phyloP scores from a whole-genome alignment of 2,113 vertebrate species.

The Acrocephalus kingi region DNA sequence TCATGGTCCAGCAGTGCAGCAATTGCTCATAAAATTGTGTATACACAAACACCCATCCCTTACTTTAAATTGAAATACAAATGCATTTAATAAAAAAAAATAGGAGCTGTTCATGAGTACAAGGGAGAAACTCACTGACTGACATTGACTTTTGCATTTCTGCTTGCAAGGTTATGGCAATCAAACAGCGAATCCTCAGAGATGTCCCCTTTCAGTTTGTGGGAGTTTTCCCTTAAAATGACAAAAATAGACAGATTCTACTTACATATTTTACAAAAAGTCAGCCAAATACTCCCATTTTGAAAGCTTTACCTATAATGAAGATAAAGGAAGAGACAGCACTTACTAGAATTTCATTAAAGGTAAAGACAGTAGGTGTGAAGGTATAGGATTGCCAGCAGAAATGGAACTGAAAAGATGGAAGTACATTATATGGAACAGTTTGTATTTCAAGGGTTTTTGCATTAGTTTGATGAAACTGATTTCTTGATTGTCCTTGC shows the following conservation, averaged over 20 bases:
- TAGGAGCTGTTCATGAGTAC: not conserved
- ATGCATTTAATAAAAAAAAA: not conserved
- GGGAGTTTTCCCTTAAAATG: not conserved
- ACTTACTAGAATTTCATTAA: not conserved
- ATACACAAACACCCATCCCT: not conserved
- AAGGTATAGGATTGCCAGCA: not conserved
- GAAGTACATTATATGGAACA: not conserved
- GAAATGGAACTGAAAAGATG: not conserved
- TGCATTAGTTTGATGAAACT: not conserved
- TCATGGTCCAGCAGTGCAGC: not conserved
- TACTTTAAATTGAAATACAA: not conserved
- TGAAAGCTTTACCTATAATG: not conserved
- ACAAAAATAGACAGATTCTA: not conserved
- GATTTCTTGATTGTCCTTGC: not conserved
- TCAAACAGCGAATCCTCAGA: not conserved
- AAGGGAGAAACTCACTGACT: not conserved
- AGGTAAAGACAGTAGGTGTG: not conserved
- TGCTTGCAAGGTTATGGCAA: not conserved
- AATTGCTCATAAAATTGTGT: not conserved
- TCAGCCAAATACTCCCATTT: not conserved
- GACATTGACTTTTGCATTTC: not conserved
- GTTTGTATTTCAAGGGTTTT: not conserved
- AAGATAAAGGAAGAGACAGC: not conserved
- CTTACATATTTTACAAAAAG: not conserved
- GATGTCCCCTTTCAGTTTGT: not conserved